phyloP scores from a whole-genome alignment of 2,113 vertebrate species.

The Onychostruthus taczanowskii region DNA sequence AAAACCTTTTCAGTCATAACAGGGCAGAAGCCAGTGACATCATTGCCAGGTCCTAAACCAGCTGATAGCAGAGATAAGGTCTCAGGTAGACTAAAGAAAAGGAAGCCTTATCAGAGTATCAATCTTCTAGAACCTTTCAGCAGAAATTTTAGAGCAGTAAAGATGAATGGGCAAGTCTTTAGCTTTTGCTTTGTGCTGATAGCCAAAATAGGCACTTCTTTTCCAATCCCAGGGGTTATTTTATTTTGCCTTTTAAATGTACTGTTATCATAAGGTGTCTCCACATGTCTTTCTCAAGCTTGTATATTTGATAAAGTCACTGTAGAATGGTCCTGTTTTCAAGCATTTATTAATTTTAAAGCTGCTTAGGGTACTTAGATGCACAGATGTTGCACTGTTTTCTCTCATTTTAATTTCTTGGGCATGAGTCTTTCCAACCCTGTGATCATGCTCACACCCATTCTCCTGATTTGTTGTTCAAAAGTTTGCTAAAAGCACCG shows the following conservation, averaged over 20 bases:
- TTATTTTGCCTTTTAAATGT: background rate
- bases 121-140: background rate
- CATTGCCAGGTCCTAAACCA: no score
- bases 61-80: no score
- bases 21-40: no score
- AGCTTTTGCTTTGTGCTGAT: background rate
- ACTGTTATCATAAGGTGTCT: background rate
- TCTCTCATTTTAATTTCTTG: background rate
- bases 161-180: background rate
- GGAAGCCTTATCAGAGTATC: background rate
- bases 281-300: background rate
- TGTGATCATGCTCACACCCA: background rate
- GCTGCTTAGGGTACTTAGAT: background rate
- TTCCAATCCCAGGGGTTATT: background rate
- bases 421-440: background rate
- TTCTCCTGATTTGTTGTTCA: constrained; percentile 10
- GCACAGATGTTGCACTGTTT: background rate
- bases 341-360: background rate
- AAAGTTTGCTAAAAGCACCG: background rate
- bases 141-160: background rate
- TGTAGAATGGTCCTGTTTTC: background rate
- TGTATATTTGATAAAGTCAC: background rate
- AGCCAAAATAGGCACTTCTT: background rate
- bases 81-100: background rate
- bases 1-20: no score